Evolutionary conservation across 2,113 vertebrate genomes (phyloP), one percentile per base, ranked within the genome.

Genomic region (Cochlearius cochlearius): DNA sequence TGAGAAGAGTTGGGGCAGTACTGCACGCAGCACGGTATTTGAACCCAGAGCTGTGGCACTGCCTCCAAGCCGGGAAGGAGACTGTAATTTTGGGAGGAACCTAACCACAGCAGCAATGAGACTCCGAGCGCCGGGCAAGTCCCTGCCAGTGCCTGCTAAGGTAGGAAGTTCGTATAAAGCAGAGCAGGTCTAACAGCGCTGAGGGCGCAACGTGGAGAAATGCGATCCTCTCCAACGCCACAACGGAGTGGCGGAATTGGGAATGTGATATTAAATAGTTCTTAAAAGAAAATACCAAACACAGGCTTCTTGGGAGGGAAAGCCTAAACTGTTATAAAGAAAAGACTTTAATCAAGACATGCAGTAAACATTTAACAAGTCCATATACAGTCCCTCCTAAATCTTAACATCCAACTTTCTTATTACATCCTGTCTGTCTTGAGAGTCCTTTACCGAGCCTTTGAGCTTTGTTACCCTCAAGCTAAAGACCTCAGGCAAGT

Each of bases 291-390:
- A 92, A 69, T 27, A 85, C 7, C 72, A 73, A 55, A 60, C 15
- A n/a, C 8, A 12, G 55, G 62, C 84, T 96, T 92, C 77, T 68
- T 87, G 73, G 52, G 84, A 95, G 93, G 84, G 80, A 63, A 96
- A 91, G 43, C 41, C 58, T 56, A 55, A 95, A 85, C 53, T 30
- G 25, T 73, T 86, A 75, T 49, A 90, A 90, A 88, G 47, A 72
- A 78, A 94, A 87, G 3, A 77, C 83, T 87, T 96, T 68, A 94
- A 96, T 94, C 87, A 89, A 87, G 68, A 78, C 0, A 1, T 67
- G 55, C 63, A 84, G 72, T 84, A 96, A 95, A 94, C 66, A 85
- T 87, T 95, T 95, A 94, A 94, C 76, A 71, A 89, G 72, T 74
- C 72, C 75, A 56, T 66, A 95, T 86, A 92, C 79, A 88, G 55